Conservation (phyloP, 2,113 vertebrate genomes). For the Pterophyllum scalare region DNA sequence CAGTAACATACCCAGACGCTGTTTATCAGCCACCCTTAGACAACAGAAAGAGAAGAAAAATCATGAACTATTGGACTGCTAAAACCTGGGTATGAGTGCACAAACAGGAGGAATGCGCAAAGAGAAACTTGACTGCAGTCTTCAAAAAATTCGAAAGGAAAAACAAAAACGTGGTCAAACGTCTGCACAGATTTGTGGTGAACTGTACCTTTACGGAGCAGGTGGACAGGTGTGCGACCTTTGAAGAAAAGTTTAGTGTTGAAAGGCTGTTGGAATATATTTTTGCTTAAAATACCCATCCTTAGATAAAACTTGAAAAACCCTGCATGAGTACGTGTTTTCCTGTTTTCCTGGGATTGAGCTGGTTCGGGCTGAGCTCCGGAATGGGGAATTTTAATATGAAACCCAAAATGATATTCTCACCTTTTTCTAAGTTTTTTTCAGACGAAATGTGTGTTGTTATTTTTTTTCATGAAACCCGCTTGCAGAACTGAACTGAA, state of each 20-base stretch:
- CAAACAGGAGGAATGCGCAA: background rate
- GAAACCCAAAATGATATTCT: background rate
- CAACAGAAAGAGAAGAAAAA: background rate
- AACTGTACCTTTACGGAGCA: background rate
- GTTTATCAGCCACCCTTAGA: background rate
- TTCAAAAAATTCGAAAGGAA: background rate
- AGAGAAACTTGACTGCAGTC: background rate
- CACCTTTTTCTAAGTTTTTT: background rate
- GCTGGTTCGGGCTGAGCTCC: background rate
- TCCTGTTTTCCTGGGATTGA: background rate
- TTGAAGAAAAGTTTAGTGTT: background rate
- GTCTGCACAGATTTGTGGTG: background rate
- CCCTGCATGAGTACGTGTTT: background rate
- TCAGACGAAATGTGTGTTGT: background rate
- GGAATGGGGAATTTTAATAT: too few relatives aligned
- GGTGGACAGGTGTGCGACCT: background rate
- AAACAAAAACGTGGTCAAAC: background rate
- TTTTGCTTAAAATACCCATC: background rate
- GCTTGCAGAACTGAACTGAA: background rate
- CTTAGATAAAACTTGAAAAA: background rate
- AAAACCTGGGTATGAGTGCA: background rate
- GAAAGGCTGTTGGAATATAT: background rate
- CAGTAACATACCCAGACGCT: background rate
- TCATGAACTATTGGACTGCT: background rate
- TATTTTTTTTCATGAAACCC: background rate